Evolutionary conservation across 2,888 invertebrate genomes (phyloP), one percentile per base, ranked within the genome.

Genomic region (Eugnorisma glareosa): DNA sequence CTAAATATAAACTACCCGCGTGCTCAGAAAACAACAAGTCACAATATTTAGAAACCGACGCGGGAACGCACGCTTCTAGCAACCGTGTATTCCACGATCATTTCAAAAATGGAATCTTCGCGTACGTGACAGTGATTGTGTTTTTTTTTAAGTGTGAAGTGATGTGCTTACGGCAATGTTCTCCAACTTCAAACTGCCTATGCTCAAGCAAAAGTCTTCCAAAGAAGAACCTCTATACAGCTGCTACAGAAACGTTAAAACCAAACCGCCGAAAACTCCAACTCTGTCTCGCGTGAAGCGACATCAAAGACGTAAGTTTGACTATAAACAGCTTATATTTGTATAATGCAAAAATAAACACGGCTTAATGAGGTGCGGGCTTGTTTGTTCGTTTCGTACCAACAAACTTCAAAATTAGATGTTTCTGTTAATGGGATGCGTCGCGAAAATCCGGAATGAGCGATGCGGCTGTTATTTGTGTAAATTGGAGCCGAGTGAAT

Each of bases 261-360:
- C 95, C 75, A 97, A 97, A 90, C 97, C 97, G 51, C 97, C 97
- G 24, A 97, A 97, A 91, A 97, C 97, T 63, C 97, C 97, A 70
- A 94, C 96, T 71, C 89, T 94, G 88, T 96, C 97, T 40, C 96
- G 97, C 80, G 95, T 93, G 88, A 97, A 95, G 86, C 94, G 96
- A 91, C 96, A 95, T 91, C 97, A 97, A 92, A 95, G 96, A 89
- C 95, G 96, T 96, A 92, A 96, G 96, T 95, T 92, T 88, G 83
- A 80, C 77, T 84, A 82, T 83, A 82, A 83, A 78, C 84, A 82
- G 84, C 85, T 89, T 85, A 86, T 90, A 89, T 91, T 90, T 90
- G 89, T 89, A 86, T 88, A 87, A 88, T 89, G 90, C 89, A 88
- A 92, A 93, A 93, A 93, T 93, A 94, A 94, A 93, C 93, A 93